Conservation (phyloP, 2,888 invertebrate genomes). For the Baronia brevicornis region DNA sequence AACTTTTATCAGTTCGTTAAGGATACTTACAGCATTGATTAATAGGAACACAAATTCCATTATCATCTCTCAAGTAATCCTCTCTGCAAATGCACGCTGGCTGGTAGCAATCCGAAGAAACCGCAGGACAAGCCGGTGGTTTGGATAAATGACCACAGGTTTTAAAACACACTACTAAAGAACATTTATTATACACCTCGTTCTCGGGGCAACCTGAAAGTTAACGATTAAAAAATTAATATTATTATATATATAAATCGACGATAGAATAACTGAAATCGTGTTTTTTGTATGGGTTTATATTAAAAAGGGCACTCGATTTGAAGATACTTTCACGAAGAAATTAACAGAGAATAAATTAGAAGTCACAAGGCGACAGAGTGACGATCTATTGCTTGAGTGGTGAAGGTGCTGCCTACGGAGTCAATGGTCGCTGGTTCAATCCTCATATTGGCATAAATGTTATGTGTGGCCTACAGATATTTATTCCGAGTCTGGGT, state of each 20-base stretch:
- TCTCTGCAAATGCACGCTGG: slow-evolving; percentile 29
- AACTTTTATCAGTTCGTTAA: too few relatives aligned
- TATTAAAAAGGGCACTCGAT: not conserved
- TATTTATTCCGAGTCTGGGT: too few relatives aligned
- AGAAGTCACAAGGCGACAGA: too few relatives aligned
- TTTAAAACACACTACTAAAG: slow-evolving; percentile 25
- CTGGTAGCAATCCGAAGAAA: slow-evolving; percentile 24
- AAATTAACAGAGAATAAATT: too few relatives aligned
- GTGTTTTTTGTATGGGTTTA: too few relatives aligned
- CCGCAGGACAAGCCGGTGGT: slow-evolving; percentile 23
- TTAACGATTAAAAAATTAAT: slow-evolving; percentile 14
- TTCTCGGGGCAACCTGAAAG: slow-evolving; percentile 27
- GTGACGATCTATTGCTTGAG: too few relatives aligned
- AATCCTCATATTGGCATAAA: too few relatives aligned
- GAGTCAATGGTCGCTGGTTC: too few relatives aligned
- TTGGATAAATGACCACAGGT: slow-evolving; percentile 25
- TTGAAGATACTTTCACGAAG: not conserved
- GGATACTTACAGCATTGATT: slow-evolving; percentile 25
- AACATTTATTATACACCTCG: slow-evolving; percentile 32
- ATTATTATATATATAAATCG: slow-evolving; percentile 7
- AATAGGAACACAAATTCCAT: slow-evolving; percentile 26
- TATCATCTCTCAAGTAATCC: slow-evolving; percentile 22
- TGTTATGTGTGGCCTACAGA: too few relatives aligned
- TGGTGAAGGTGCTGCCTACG: too few relatives aligned
- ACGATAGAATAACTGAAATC: too few relatives aligned